Evolutionary conservation across 2,113 vertebrate genomes (phyloP).

Genomic region (Gambusia affinis): DNA sequence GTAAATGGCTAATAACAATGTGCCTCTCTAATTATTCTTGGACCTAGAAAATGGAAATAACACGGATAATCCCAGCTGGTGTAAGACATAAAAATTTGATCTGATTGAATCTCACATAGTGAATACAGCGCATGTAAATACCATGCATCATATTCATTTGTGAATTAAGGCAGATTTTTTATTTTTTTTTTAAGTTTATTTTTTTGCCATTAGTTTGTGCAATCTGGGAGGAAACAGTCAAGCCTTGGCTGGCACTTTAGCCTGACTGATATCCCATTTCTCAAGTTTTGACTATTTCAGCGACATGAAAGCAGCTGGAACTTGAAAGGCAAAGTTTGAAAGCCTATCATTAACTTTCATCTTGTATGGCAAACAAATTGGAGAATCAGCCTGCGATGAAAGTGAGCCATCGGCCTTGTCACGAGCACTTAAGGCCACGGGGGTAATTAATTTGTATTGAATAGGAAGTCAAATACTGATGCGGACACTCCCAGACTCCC

Average conservation of each 20-base stretch:
- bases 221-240: constrained; percentile 45
- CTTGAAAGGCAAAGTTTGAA: constrained; percentile 62
- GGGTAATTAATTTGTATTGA: constrained; percentile 67
- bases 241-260: constrained; percentile 25
- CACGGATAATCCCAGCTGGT: not conserved
- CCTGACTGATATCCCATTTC: constrained; percentile 48
- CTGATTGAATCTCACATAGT: not conserved
- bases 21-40: not conserved
- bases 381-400: constrained; percentile 64
- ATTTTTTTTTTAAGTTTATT: too few relatives aligned
- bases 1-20: too few relatives aligned
- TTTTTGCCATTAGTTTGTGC: not conserved
- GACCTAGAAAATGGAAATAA: not conserved
- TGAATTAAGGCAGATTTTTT: constrained; percentile 3
- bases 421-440: constrained; percentile 53
- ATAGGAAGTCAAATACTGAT: constrained; percentile 45
- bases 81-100: not conserved
- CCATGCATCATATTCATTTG: not conserved
- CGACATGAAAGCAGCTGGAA: constrained; percentile 57
- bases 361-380: constrained; percentile 57
- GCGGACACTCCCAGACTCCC: constrained; percentile 37
- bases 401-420: constrained; percentile 55
- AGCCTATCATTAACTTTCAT: constrained; percentile 60
- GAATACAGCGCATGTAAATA: not conserved
- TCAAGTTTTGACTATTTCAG: constrained; percentile 32